Evolutionary conservation across 2,888 invertebrate genomes (phyloP).

Genomic region (Auanema sp.): DNA sequence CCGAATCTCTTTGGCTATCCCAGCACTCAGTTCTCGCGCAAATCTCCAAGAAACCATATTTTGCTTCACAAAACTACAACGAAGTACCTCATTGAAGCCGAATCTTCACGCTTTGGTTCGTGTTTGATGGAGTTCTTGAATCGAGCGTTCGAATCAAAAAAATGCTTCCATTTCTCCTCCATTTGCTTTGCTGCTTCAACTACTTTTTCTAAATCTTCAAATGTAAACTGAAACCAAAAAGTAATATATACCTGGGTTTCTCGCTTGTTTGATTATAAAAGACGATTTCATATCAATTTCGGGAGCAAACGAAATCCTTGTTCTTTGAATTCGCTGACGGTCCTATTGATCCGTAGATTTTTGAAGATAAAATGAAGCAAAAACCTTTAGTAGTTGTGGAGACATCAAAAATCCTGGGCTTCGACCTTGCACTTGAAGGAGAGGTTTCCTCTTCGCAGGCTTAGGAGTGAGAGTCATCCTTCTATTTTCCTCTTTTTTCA

Average conservation of each 20-base stretch:
- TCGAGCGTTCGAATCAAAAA: not conserved
- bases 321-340: not conserved
- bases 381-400: slow-evolving; percentile 11
- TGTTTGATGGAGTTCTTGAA: too few relatives aligned
- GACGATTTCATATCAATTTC: not conserved
- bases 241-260: too few relatives aligned
- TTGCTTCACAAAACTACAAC: too few relatives aligned
- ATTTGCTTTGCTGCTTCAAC: slow-evolving; percentile 3
- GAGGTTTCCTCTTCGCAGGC: slow-evolving; percentile 13
- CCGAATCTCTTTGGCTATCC: too few relatives aligned
- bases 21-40: too few relatives aligned
- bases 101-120: too few relatives aligned
- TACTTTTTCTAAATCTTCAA: not conserved
- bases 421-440: slow-evolving; percentile 8
- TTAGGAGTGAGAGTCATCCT: not conserved
- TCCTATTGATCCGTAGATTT: slow-evolving; percentile 5
- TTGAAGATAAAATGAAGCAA: not conserved
- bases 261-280: too few relatives aligned
- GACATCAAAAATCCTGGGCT: slow-evolving; percentile 20
- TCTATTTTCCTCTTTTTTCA: not conserved
- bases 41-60: too few relatives aligned
- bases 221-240: too few relatives aligned
- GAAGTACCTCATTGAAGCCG: too few relatives aligned
- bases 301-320: slow-evolving; percentile 12
- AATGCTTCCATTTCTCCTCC: slow-evolving; percentile 12